Percentiles rank a stretch among this genome's conserved stretches.
phyloP scores from a whole-genome alignment of 2,797 vertebrate species.

The Hylomyscus alleni region DNA sequence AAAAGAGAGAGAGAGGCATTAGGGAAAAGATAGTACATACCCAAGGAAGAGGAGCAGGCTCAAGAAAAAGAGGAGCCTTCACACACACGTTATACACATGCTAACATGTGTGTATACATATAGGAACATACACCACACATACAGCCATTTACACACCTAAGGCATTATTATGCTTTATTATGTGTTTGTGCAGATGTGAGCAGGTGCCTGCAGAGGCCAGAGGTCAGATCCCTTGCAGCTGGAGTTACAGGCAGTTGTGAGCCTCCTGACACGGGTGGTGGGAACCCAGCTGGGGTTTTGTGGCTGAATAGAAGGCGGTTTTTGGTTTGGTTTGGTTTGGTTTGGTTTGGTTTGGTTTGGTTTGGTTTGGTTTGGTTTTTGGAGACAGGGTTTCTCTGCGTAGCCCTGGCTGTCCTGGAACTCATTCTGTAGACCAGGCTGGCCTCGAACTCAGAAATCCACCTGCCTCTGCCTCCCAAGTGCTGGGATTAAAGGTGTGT shows the following conservation, averaged over 20 bases:
- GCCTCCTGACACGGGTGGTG: too few species aligned
- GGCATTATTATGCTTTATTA: background rate
- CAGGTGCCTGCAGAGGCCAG: background rate
- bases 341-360: too few species aligned
- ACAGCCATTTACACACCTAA: background rate
- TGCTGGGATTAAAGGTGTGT: too few species aligned
- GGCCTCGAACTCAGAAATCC: too few species aligned
- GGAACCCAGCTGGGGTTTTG: background rate
- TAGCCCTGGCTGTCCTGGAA: too few species aligned
- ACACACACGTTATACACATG: background rate
- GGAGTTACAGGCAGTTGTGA: background rate
- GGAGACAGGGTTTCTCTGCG: too few species aligned
- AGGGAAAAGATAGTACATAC: background rate
- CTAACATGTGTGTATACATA: background rate
- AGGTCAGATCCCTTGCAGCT: background rate
- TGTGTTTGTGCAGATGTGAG: background rate
- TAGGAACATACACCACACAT: background rate
- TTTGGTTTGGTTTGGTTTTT: too few species aligned
- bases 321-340: too few species aligned
- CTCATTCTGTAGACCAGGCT: too few species aligned
- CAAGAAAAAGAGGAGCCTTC: too few species aligned
- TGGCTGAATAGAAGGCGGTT: too few species aligned
- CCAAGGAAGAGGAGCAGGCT: background rate
- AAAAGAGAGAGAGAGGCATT: background rate
- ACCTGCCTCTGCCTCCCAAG: too few species aligned